Base-by-base conservation (phyloP, 2,797 vertebrate genomes). In the Argya squamiceps region DNA sequence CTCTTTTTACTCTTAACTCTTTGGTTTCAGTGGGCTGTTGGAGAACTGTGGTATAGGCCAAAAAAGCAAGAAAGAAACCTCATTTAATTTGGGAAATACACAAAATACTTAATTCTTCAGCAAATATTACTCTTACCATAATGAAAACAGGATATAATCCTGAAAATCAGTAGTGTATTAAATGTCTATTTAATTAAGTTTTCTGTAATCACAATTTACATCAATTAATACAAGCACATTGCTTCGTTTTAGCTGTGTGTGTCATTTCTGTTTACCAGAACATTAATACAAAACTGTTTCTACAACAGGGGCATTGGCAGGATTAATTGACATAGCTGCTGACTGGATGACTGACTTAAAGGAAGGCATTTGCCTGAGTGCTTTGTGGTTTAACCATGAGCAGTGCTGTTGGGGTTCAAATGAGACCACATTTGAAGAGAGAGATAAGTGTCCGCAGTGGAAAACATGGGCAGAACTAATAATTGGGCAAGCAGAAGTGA, bases 331-430 rank as follows among this genome's bases (percentile, higher is more conserved):
- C 97, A 99, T 99, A 70, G 99, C 99, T 83, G 99, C 99, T 39
- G 99, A 99, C 90, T 99, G 99, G 99, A 98, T 99, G 99, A 99
- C 99, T 75, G 99, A 99, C 97, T 98, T 99, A 68, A 99, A 99
- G 98, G 99, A 99, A 97, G 99, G 99, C 53, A 98, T 99, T 96
- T 99, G 99, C 95, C 98, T 99, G 89, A 98, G 98, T 83, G 99
- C 99, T 41, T 97, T 99, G 98, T 99, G 99, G 99, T 99, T 99
- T 97, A 99, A 99, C 97, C 99, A 99, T 27, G 99, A 99, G 88
- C 99, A 99, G 97, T 99, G 99, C 95, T 99, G 99, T 97, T 99
- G 99, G 99, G 99, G 98, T 53, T 99, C 99, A 88, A 99, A 99
- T 80, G 99, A 99, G 96, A 98, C 99, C 59, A 99, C 99, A 1